Conservation (phyloP, 2,888 invertebrate genomes). For the Anthophora plumipes region DNA sequence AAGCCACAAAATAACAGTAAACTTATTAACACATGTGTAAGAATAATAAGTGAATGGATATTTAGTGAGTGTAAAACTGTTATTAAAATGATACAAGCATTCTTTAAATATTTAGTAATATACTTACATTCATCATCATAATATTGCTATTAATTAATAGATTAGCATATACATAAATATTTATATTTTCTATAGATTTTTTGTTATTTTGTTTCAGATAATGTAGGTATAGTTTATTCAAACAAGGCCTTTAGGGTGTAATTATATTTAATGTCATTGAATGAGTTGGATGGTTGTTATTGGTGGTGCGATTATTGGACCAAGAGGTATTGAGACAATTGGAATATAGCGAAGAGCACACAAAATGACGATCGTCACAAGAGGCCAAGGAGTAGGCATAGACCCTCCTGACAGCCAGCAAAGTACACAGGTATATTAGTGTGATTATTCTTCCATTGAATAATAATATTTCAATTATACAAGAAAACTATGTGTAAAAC, state of each 20-base stretch:
- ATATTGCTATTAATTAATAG: constrained; percentile 10
- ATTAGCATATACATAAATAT: neutral
- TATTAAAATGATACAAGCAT: neutral
- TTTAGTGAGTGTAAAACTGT: constrained; percentile 3
- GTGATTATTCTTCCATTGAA: neutral
- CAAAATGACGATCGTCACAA: constrained; percentile 88
- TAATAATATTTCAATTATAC: neutral
- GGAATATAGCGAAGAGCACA: constrained; percentile 75
- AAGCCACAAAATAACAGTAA: neutral
- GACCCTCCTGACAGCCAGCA: constrained; percentile 86
- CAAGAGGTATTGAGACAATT: constrained; percentile 76
- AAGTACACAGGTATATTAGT: constrained; percentile 79
- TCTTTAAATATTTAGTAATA: neutral
- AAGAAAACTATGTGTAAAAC: neutral
- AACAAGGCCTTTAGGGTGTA: constrained; percentile 83
- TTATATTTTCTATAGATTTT: neutral
- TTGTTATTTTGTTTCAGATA: constrained; percentile 81
- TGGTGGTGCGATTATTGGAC: constrained; percentile 80
- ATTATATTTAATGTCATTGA: constrained; percentile 83
- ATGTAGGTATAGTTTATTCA: constrained; percentile 83
- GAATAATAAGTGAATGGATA: neutral
- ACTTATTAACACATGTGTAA: constrained; percentile 4
- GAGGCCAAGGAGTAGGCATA: constrained; percentile 87
- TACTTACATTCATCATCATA: neutral
- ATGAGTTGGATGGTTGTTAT: constrained; percentile 82